Base-by-base conservation (phyloP, 2,113 vertebrate species). In the Erinaceus europaeus region DNA sequence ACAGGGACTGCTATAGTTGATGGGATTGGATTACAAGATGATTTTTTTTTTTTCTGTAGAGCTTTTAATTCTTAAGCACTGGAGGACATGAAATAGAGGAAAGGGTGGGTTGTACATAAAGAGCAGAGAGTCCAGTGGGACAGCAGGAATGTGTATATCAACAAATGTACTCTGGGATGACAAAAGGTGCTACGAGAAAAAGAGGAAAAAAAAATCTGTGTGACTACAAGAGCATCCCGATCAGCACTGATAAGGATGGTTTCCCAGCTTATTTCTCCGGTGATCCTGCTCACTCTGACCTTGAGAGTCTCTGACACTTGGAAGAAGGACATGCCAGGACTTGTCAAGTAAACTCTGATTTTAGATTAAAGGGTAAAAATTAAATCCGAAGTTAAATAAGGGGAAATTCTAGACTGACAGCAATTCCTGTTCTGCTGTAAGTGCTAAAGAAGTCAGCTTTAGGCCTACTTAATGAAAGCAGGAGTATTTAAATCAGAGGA, bases 331-430 rank as follows among this genome's bases (percentile, higher is more conserved):
- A 52, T 76, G 23, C 32, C 27, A 84, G 62, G 65, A 86, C 23
- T 29, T 53, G 77, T 88, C 40, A 46, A 7, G 13, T 64, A 64
- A 81, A 78, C 48, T 50, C 52, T 38, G 46, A 44, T 80, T 92
- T 84, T 90, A 48, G 46, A 59, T 80, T 75, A 42, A 46, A 80
- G 59, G 57, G 27, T 67, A 62, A 71, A 82, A 79, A 76, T 88
- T 57, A 59, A 59, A 53, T 36, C 4, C 55, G 77, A n/a, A 34
- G 34, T 38, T 40, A 42, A 52, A 76, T 46, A 69, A 73, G 50
- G 11, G 11, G 42, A 14, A 53, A 29, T 27, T 65, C 25, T 52
- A 44, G 38, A 9, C 67, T 67, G 59, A 14, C 18, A 34, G 20
- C 13, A 8, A 3, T 59, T 81, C 27, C 3, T 29, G 1, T 65